Evolutionary conservation across 2,113 vertebrate species (phyloP).

Genomic region (Notiomystis cincta): DNA sequence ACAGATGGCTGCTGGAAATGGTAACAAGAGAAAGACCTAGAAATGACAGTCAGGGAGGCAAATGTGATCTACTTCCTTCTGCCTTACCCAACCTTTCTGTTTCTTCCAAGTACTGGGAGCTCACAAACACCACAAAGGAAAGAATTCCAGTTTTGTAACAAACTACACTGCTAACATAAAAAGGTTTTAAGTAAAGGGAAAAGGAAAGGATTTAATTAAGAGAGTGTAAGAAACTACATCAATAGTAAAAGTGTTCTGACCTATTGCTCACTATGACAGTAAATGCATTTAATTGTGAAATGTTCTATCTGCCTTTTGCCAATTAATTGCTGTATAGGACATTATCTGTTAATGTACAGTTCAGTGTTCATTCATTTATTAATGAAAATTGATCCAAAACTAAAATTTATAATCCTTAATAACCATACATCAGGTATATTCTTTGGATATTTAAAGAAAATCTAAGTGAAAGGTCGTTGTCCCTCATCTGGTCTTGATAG

Average conservation of each 20-base stretch:
- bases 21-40: not conserved
- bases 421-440: not conserved
- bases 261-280: not conserved
- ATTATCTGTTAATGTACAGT: not conserved
- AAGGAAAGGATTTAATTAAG: not conserved
- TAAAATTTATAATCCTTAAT: not conserved
- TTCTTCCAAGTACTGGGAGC: not conserved
- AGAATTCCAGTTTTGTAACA: not conserved
- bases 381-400: not conserved
- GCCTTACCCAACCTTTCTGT: not conserved
- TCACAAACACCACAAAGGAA: not conserved
- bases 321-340: not conserved
- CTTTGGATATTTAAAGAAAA: not conserved
- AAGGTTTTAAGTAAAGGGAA: not conserved
- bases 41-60: not conserved
- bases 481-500: not conserved
- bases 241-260: not conserved
- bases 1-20: constrained; percentile 35
- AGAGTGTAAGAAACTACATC: not conserved
- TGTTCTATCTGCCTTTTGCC: not conserved
- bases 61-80: not conserved
- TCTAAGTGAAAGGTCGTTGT: not conserved
- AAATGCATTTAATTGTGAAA: not conserved
- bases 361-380: not conserved
- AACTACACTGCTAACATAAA: not conserved